Conservation (phyloP, 2,888 invertebrate species). For the Cartodere bifasciata region DNA sequence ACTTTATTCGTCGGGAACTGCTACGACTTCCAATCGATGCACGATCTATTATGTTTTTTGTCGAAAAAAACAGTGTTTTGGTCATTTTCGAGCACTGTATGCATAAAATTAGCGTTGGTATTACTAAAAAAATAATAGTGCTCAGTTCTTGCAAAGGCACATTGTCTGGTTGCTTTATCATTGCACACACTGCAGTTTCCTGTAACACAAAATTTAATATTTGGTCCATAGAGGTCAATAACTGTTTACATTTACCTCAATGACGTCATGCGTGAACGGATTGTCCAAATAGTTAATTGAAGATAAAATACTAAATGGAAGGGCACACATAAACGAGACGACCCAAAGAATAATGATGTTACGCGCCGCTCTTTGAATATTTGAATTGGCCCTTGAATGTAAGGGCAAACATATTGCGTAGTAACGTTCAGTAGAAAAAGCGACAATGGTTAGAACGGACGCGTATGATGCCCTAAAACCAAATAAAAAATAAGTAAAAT, state of each 20-base stretch:
- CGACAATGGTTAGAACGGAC: conserved; percentile 82
- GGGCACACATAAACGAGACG: conserved; percentile 58
- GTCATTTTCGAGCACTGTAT: conserved; percentile 73
- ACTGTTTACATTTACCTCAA: conserved; percentile 9
- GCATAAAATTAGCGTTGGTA: conserved; percentile 58
- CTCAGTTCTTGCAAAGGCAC: conserved; percentile 70
- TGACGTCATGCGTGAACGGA: conserved; percentile 39
- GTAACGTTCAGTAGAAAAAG: conserved; percentile 83
- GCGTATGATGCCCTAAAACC: conserved; percentile 69
- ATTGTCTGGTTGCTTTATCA: conserved; percentile 46
- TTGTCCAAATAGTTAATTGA: conserved; percentile 61
- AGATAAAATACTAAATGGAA: conserved; percentile 65
- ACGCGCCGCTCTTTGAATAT: conserved; percentile 64
- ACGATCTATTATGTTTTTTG: too few species aligned
- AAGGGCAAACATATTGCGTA: conserved; percentile 85
- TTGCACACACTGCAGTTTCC: conserved; percentile 72
- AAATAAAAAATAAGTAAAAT: too few species aligned
- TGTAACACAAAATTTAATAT: too few species aligned
- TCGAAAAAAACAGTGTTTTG: too few species aligned
- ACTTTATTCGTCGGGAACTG: too few species aligned
- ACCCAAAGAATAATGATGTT: conserved; percentile 71
- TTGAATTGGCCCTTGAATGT: conserved; percentile 69
- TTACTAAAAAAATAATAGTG: conserved; percentile 69
- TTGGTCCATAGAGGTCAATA: too few species aligned
- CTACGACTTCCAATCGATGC: too few species aligned